These are phyloP conservation scores for Pelodytes ibericus DNA, from an alignment of 2,797 vertebrate species.

Conservation along the genomic window DNA sequence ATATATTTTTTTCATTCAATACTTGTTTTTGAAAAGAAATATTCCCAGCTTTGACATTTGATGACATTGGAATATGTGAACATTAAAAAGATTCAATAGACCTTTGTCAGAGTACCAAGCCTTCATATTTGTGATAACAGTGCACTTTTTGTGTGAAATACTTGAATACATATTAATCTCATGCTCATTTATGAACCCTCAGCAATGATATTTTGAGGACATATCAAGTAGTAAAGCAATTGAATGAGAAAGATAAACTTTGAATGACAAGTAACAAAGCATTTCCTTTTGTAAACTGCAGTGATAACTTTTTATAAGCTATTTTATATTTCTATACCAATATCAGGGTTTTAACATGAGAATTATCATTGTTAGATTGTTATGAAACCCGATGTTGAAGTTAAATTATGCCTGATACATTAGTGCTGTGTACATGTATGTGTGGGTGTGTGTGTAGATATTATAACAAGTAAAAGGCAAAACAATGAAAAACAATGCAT, in stretches of 20 bases:
- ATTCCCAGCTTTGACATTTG: neutral
- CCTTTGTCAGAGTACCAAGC: slow-evolving; percentile 2
- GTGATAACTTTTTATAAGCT: no score
- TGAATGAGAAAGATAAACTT: slow-evolving; percentile 3
- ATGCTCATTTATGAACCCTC: neutral
- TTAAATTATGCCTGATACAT: no score
- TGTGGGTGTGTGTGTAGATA: no score
- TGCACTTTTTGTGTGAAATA: slow-evolving; percentile 6
- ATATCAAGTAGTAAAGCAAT: neutral
- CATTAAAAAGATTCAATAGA: slow-evolving; percentile 1
- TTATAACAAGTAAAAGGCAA: no score
- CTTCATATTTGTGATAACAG: slow-evolving; percentile 7
- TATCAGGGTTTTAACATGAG: neutral
- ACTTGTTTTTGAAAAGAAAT: neutral
- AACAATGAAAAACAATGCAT: no score
- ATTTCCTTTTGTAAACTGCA: neutral
- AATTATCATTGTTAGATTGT: no score
- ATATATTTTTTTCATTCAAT: neutral
- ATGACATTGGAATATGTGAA: slow-evolving; percentile 5
- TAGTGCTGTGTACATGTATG: no score
- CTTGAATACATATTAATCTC: slow-evolving; percentile 14
- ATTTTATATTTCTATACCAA: neutral
- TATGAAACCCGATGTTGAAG: no score
- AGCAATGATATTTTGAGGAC: slow-evolving; percentile 7
- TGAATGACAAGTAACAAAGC: slow-evolving; percentile 8